Percentiles rank a stretch among this genome's conserved stretches.
These are phyloP conservation scores for Globia sparganii DNA, from an alignment of 2,888 invertebrate genomes.

Conservation along the genomic window DNA sequence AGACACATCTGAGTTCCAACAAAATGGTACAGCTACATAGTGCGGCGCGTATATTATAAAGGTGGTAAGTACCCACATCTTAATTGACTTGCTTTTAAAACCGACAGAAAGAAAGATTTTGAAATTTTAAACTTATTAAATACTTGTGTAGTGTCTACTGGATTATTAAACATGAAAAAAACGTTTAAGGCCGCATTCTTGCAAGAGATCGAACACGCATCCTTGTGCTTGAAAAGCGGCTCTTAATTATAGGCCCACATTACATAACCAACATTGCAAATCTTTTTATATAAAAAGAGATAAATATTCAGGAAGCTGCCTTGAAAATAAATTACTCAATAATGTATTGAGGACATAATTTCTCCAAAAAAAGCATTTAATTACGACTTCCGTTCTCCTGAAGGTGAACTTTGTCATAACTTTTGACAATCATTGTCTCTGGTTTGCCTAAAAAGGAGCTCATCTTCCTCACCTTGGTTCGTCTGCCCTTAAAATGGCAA, in stretches of 20 bases:
- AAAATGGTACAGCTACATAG: too few relatives aligned
- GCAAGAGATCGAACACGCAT: background rate
- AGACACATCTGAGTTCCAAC: too few relatives aligned
- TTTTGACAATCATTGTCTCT: background rate
- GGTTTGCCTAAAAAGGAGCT: conserved; percentile 14
- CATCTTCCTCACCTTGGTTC: background rate
- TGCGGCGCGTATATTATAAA: too few relatives aligned
- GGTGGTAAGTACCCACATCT: too few relatives aligned
- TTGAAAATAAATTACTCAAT: conserved; percentile 9
- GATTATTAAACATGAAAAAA: too few relatives aligned
- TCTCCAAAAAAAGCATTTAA: conserved; percentile 13
- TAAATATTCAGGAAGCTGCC: conserved; percentile 3
- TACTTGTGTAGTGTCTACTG: too few relatives aligned
- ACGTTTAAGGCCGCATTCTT: background rate
- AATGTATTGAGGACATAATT: conserved; percentile 11
- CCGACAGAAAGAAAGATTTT: too few relatives aligned
- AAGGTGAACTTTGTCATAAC: conserved; percentile 25
- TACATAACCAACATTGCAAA: background rate
- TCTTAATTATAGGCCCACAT: background rate
- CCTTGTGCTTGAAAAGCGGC: background rate
- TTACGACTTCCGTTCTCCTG: conserved; percentile 8
- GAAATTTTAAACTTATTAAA: too few relatives aligned
- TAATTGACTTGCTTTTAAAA: too few relatives aligned
- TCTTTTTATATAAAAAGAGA: background rate
- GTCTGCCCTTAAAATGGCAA: background rate